Evolutionary conservation across 2,888 invertebrate genomes (phyloP), one percentile per base, ranked within the genome.

Genomic region (Arge pagana): DNA sequence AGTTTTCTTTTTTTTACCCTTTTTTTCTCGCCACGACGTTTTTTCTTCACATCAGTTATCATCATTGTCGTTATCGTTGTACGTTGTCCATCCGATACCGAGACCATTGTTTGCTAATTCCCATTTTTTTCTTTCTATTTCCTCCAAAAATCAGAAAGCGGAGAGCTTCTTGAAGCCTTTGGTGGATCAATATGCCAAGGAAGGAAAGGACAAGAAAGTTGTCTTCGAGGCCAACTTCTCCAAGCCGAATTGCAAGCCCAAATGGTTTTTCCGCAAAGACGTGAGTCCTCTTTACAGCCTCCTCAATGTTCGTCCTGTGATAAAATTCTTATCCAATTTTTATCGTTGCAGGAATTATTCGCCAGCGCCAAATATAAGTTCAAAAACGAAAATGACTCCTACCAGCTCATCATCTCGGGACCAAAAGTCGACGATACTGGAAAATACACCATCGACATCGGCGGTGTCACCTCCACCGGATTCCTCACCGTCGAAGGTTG

Each of bases 371-470:
- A 96, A 79, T 98, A 93, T 78, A 96, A 98, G 79, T 93, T 99
- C 78, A 90, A 89, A 67, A 90, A 88, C 70, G 96, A 97, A 74
- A 90, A 89, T 67, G 94, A 96, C 70, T 85, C 88, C 1, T 96
- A 98, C 77, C 90, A 89, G 68, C 81, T 99, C 59, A 89, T 93
- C 60, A 94, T 99, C 67, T 84, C 84, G 74, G 86, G 85, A 67
- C 96, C 99, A 0, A 94, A 93, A 79, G 92, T 93, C 28, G 98
- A 99, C 66, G 99, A 99, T 76, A 91, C 91, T 62, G 99, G 97
- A 65, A 96, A 96, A 81, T 97, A 96, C 73, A 93, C 92, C 0
- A 88, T 96, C 67, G 96, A 98, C 80, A 93, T 97, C 65, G 90
- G 92, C 66, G 94, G 96, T 48, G 84, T 92, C 41, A 85, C 87